Evolutionary conservation across 2,888 invertebrate species (phyloP), one percentile per base, ranked within the genome.

Genomic region (Andrena camellia): DNA sequence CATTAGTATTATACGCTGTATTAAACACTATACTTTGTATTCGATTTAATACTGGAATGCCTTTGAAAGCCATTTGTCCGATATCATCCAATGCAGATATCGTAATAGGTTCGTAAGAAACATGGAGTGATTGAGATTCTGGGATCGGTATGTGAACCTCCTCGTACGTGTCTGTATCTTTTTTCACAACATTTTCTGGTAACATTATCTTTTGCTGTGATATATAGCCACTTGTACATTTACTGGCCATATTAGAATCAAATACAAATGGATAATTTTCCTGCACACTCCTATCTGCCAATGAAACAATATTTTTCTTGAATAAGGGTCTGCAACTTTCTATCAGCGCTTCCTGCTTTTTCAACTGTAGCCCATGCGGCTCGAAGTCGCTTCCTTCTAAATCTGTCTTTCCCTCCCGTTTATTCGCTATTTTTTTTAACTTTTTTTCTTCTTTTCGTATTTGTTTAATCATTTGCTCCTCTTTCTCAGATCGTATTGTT

Each of bases 11-110:
- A 94, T 99, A 99, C 0, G 99, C 99, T 0, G 98, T 97, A 81
- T 98, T 97, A 94, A 97, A 99, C 0, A 99, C 99, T 63, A 99
- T 97, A 0, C 98, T 98, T 94, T 99, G 99, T 88, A 99, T 99
- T 73, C 97, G 95, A 94, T 99, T 99, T 50, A 99, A 95, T 70
- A 96, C 95, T 92, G 97, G 97, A 71, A 98, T 97, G 88, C 97
- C 98, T 90, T 96, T 96, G 94, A 99, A 99, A 0, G 98, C 99
- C 94, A 97, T 95, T 94, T 97, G 97, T 0, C 98, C 99, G 73
- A 99, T 96, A 94, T 96, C 95, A 92, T 97, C 97, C 88, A 97
- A 94, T 31, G 95, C 94, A 0, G 96, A 94, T 84, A 97, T 95
- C 48, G 95, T 94, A 0, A 98, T 95, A 70, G 96, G 95, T 89